These are phyloP conservation scores for Caerostris darwini DNA, from an alignment of 1,140 invertebrate genomes.

Conservation along the genomic window DNA sequence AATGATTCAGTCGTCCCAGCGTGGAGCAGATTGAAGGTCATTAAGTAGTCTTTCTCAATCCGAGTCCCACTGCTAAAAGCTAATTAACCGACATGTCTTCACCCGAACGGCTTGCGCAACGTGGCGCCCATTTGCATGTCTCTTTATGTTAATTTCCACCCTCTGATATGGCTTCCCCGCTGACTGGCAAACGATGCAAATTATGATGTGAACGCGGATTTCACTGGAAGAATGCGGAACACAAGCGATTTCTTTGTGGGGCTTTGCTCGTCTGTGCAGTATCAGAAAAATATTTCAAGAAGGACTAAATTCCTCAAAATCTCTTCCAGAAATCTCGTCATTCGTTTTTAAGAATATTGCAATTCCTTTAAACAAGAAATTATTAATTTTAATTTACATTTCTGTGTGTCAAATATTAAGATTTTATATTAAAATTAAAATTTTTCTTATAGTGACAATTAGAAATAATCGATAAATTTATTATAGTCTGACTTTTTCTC, in stretches of 20 bases:
- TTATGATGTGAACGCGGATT: background rate
- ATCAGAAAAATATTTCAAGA: too few species aligned
- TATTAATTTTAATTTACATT: too few species aligned
- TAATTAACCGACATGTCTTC: constrained; percentile 49
- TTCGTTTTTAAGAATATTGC: too few species aligned
- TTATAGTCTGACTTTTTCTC: too few species aligned
- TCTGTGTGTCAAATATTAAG: too few species aligned
- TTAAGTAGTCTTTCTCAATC: constrained; percentile 11
- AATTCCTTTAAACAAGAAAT: too few species aligned
- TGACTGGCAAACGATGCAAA: background rate
- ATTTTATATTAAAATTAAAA: too few species aligned
- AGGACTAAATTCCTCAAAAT: too few species aligned
- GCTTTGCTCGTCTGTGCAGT: too few species aligned
- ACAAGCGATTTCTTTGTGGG: background rate
- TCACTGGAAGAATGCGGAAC: background rate
- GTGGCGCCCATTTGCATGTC: background rate
- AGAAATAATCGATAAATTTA: too few species aligned
- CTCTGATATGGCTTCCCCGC: background rate
- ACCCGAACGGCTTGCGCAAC: background rate
- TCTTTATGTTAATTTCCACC: background rate
- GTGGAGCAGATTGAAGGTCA: background rate
- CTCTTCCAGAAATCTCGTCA: too few species aligned
- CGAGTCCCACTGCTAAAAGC: background rate
- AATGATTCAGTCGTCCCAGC: background rate
- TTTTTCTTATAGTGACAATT: too few species aligned